Percentiles rank a stretch among this genome's conserved stretches.
phyloP scores from a whole-genome alignment of 2,888 invertebrate species.

The Norana najaformis region DNA sequence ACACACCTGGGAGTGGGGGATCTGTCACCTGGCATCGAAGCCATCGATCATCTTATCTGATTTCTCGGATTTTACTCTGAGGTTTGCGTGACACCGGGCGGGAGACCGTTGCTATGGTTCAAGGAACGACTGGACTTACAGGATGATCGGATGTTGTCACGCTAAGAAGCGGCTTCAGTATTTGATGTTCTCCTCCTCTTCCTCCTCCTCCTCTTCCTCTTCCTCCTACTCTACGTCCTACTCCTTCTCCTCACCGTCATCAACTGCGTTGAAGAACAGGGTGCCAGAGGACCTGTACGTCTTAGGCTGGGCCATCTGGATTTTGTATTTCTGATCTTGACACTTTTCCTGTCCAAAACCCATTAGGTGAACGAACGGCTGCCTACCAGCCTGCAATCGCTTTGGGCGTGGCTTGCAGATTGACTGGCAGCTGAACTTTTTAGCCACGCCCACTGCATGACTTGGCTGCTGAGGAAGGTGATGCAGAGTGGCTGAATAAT shows the following conservation, averaged over 20 bases:
- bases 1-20: too few species aligned
- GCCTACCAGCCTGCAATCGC: background rate
- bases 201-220: background rate
- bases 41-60: too few species aligned
- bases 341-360: conserved; percentile 9
- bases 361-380: background rate
- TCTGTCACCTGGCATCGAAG: too few species aligned
- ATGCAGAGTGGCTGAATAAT: background rate
- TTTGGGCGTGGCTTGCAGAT: background rate
- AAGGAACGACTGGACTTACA: background rate
- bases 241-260: background rate
- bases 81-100: background rate
- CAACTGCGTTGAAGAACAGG: background rate
- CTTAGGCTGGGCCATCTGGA: background rate
- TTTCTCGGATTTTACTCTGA: too few species aligned
- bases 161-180: background rate
- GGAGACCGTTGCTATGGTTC: too few species aligned
- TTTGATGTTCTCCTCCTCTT: background rate
- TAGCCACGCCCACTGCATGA: conserved; percentile 14
- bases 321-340: background rate
- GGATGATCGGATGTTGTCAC: background rate
- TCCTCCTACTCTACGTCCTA: too few species aligned
- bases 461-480: conserved; percentile 6
- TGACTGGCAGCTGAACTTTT: conserved; percentile 21
- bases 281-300: background rate